Percentiles rank a stretch among this genome's conserved stretches.
These are phyloP conservation scores for Camponotus fellah DNA, from an alignment of 2,888 invertebrate species.

Conservation along the genomic window DNA sequence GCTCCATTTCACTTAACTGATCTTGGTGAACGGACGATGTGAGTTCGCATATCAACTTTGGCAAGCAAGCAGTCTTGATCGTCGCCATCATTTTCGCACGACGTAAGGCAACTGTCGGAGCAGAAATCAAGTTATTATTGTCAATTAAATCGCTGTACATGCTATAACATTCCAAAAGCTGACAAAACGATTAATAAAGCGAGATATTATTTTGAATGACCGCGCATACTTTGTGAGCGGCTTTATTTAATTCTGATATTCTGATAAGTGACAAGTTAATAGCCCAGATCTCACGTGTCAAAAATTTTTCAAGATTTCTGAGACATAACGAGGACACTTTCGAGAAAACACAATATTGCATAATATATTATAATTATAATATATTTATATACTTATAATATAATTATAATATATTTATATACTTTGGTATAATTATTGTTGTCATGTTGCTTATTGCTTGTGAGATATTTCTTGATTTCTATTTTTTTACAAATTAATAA, in stretches of 20 bases:
- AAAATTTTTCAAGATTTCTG: conserved; percentile 29
- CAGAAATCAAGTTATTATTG: conserved; percentile 64
- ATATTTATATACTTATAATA: too few species aligned
- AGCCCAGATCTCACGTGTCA: conserved; percentile 30
- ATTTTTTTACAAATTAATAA: too few species aligned
- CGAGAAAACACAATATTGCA: not conserved
- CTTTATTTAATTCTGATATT: conserved; percentile 51
- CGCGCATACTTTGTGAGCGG: conserved; percentile 51
- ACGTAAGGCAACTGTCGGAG: conserved; percentile 81
- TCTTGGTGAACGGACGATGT: conserved; percentile 89
- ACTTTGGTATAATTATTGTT: too few species aligned
- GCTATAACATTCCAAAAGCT: conserved; percentile 26
- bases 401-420: too few species aligned
- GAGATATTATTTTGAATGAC: conserved; percentile 29
- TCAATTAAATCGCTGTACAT: conserved; percentile 26
- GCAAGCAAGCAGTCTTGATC: conserved; percentile 89
- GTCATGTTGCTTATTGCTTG: too few species aligned
- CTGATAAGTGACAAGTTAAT: conserved; percentile 58
- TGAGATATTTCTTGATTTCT: too few species aligned
- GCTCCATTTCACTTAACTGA: conserved; percentile 89
- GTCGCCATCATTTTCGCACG: conserved; percentile 87
- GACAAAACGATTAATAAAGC: conserved; percentile 33
- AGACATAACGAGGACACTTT: not conserved
- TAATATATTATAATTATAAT: not conserved
- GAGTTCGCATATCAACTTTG: conserved; percentile 90